Evolutionary conservation across 2,797 vertebrate species (phyloP).

Genomic region (Acanthurus lineatus): DNA sequence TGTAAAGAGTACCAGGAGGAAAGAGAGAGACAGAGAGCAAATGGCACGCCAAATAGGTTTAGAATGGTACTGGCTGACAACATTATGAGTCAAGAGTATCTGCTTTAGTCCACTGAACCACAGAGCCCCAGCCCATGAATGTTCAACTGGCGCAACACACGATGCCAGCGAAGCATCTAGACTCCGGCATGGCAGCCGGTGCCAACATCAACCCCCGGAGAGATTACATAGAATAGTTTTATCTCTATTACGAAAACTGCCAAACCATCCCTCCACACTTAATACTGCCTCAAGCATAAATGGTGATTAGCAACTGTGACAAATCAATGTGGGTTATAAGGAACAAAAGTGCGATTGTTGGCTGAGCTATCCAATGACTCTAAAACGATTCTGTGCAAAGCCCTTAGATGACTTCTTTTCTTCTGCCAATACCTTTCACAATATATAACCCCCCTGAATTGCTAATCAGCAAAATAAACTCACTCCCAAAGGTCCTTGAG

Average conservation of each 20-base stretch:
- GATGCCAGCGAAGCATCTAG: conserved; percentile 65
- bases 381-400: conserved; percentile 17
- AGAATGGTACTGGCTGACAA: conserved; percentile 72
- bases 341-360: conserved; percentile 57
- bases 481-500: conserved; percentile 32
- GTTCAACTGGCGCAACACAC: conserved; percentile 69
- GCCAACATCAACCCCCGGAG: conserved; percentile 72
- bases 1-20: conserved; percentile 46
- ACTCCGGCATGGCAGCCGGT: conserved; percentile 42
- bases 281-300: conserved; percentile 58
- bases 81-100: conserved; percentile 77
- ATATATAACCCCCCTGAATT: conserved; percentile 41
- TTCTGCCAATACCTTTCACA: conserved; percentile 47
- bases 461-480: conserved; percentile 58
- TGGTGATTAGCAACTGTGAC: conserved; percentile 63
- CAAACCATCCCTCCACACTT: conserved; percentile 64
- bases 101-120: conserved; percentile 74
- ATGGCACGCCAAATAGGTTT: conserved; percentile 73
- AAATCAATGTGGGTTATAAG: conserved; percentile 58
- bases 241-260: conserved; percentile 70
- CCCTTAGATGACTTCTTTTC: conserved; percentile 31
- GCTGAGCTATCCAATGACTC: conserved; percentile 31
- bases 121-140: conserved; percentile 70
- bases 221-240: conserved; percentile 76
- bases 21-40: conserved; percentile 43